Conservation (phyloP, 2,888 invertebrate species). For the Drosophila monieri region DNA sequence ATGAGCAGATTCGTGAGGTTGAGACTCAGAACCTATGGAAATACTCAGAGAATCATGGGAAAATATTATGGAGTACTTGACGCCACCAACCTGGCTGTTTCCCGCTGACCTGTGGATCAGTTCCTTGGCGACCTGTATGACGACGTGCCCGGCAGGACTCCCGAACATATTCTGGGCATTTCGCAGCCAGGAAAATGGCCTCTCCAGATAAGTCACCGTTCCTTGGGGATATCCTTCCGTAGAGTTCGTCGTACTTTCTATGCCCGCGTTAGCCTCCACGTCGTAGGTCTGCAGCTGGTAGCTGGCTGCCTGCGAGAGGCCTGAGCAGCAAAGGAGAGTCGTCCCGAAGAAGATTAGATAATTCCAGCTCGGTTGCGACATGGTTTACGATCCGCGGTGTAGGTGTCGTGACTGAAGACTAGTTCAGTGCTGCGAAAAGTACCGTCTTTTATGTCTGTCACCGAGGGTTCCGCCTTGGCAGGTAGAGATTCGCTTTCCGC, state of each 20-base stretch:
- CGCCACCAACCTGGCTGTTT: constrained; percentile 87
- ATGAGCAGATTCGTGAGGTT: constrained; percentile 93
- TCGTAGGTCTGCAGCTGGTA: constrained; percentile 33
- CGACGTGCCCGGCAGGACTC: constrained; percentile 83
- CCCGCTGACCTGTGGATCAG: constrained; percentile 88
- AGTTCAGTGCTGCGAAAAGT: constrained; percentile 47
- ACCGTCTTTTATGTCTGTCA: constrained; percentile 67
- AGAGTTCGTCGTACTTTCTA: constrained; percentile 28
- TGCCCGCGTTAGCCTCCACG: constrained; percentile 19
- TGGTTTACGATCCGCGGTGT: constrained; percentile 35
- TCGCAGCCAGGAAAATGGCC: constrained; percentile 74
- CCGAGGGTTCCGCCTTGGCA: constrained; percentile 53
- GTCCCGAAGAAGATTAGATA: constrained; percentile 36
- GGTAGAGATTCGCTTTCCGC: constrained; percentile 46
- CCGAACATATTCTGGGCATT: constrained; percentile 80
- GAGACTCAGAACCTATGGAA: constrained; percentile 86
- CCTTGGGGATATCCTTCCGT: constrained; percentile 40
- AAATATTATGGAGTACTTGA: not conserved
- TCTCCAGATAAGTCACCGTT: not conserved
- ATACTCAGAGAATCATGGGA: constrained; percentile 6
- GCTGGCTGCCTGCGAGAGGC: constrained; percentile 47
- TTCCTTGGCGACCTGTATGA: constrained; percentile 86
- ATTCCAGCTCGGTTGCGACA: constrained; percentile 46
- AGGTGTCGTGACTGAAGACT: constrained; percentile 64
- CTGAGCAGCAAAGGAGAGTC: constrained; percentile 14